Evolutionary conservation across 2,888 invertebrate genomes (phyloP).

Genomic region (Drosophila niveifrons): DNA sequence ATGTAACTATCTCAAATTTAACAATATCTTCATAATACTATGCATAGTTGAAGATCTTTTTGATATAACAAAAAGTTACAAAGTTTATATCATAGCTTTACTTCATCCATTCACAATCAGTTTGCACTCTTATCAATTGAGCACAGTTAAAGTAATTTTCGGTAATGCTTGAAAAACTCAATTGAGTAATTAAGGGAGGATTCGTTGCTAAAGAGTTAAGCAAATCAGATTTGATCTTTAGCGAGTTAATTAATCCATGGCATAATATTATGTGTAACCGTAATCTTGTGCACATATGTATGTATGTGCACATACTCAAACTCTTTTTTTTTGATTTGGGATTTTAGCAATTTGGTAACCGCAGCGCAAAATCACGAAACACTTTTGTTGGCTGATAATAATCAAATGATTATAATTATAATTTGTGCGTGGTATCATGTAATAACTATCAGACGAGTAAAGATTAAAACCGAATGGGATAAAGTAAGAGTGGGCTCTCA

Average conservation of each 20-base stretch:
- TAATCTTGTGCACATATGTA: background rate
- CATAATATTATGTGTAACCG: background rate
- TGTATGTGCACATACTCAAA: background rate
- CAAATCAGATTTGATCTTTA: constrained; percentile 1
- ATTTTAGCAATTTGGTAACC: constrained; percentile 22
- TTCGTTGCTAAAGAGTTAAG: background rate
- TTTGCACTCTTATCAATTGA: background rate
- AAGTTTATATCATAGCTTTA: no score
- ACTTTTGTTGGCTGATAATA: constrained; percentile 34
- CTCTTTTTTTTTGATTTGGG: background rate
- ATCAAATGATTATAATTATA: constrained; percentile 24
- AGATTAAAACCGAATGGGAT: constrained; percentile 35
- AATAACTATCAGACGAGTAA: constrained; percentile 56
- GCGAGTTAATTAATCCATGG: background rate
- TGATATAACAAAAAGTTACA: no score
- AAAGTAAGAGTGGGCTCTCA: background rate
- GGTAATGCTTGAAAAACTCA: background rate
- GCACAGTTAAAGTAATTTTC: background rate
- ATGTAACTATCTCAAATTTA: no score
- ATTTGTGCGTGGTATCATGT: constrained; percentile 52
- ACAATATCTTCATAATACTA: no score
- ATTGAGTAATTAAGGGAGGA: background rate
- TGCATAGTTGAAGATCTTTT: no score
- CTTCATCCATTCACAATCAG: no score
- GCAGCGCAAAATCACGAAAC: constrained; percentile 11